These are phyloP conservation scores for Caenorhabditis elegans DNA, from an alignment of 1,140 invertebrate species.

Conservation along the genomic window DNA sequence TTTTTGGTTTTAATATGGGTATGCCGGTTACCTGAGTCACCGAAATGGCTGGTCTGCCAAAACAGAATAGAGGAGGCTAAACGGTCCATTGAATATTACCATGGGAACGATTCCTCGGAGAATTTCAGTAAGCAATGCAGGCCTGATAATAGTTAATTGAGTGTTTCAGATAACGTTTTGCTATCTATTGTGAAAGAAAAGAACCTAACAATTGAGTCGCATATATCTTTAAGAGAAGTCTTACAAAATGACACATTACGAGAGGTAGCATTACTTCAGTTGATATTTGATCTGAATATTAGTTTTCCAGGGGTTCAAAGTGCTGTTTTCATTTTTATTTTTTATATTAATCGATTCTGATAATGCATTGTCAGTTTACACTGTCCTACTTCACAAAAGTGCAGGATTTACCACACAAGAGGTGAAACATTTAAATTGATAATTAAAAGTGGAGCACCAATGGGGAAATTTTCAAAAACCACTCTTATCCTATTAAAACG, in stretches of 20 bases:
- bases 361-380: not conserved
- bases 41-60: not conserved
- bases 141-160: not conserved
- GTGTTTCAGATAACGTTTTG: not conserved
- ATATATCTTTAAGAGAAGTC: not conserved
- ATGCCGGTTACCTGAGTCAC: not conserved
- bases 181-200: not conserved
- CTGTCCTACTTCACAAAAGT: not conserved
- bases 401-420: not conserved
- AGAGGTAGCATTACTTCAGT: not conserved
- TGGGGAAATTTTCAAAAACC: too few species aligned
- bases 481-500: too few species aligned
- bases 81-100: not conserved
- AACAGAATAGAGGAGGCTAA: not conserved
- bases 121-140: too few species aligned
- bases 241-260: not conserved
- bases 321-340: not conserved
- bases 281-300: not conserved
- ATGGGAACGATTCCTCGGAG: not conserved
- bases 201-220: not conserved
- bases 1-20: not conserved
- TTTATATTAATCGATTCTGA: not conserved
- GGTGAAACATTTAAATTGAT: not conserved
- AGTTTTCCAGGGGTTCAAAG: not conserved
- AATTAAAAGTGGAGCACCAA: too few species aligned